Conservation (phyloP, 64 coral and sea anemone species). For the Platygyra sinensis region DNA sequence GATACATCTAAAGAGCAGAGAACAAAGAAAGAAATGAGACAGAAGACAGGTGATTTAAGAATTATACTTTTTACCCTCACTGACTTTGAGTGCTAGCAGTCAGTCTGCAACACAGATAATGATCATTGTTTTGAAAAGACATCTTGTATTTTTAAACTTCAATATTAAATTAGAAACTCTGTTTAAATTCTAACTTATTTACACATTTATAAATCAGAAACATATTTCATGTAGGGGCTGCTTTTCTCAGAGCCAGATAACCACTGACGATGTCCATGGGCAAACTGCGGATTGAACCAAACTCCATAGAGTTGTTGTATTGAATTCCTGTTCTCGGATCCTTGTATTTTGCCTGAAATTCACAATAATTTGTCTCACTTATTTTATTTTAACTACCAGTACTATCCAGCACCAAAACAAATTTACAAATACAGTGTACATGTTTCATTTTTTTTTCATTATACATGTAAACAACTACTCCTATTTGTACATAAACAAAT, state of each 20-base stretch:
- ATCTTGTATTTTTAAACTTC: not conserved
- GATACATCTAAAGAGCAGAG: too few species aligned
- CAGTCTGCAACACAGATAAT: too few species aligned
- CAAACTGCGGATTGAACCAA: conserved; percentile 83
- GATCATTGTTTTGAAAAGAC: not conserved
- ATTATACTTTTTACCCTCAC: too few species aligned
- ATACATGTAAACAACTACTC: too few species aligned
- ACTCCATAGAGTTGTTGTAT: conserved; percentile 87
- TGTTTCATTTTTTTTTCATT: too few species aligned
- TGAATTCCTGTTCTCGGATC: conserved; percentile 93
- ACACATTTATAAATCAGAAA: conserved; percentile 14
- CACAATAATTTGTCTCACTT: not conserved
- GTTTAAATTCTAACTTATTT: conserved; percentile 21
- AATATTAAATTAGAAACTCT: not conserved
- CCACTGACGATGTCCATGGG: conserved; percentile 96
- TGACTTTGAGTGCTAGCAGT: too few species aligned
- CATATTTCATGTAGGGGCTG: conserved; percentile 74
- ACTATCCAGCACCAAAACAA: not conserved
- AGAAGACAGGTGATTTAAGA: too few species aligned
- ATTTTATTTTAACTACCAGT: too few species aligned
- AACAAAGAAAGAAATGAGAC: too few species aligned
- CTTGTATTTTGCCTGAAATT: conserved; percentile 95
- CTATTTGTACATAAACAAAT: too few species aligned
- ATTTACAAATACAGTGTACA: too few species aligned
- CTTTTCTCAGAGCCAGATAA: conserved; percentile 89